Conservation (phyloP, 2,888 invertebrate species). For the Antitype chi region DNA sequence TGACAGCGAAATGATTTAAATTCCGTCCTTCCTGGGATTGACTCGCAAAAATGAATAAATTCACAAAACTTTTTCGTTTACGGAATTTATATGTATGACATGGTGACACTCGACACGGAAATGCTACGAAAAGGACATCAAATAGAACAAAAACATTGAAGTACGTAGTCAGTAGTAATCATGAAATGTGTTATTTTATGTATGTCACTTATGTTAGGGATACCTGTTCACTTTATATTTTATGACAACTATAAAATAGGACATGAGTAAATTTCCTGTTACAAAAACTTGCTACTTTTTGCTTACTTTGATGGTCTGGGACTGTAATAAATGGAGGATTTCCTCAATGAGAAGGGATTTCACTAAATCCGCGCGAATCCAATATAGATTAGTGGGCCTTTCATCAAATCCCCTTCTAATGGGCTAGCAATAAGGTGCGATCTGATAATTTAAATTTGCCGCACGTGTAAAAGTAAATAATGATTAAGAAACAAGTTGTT, state of each 20-base stretch:
- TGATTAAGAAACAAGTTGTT: conserved; percentile 40
- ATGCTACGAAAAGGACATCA: conserved; percentile 38
- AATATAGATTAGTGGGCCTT: conserved; percentile 64
- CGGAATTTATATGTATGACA: conserved; percentile 21
- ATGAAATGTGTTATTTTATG: conserved; percentile 55
- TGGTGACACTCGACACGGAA: conserved; percentile 5
- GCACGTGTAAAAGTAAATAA: conserved; percentile 30
- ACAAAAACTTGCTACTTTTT: conserved; percentile 31
- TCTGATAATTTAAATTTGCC: conserved; percentile 34
- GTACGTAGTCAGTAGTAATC: conserved; percentile 45
- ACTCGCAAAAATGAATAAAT: conserved; percentile 42
- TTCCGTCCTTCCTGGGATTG: conserved; percentile 21
- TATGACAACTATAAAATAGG: conserved; percentile 49
- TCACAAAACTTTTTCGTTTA: conserved; percentile 38
- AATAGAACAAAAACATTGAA: conserved; percentile 31
- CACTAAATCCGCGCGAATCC: conserved; percentile 60
- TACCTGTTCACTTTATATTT: conserved; percentile 53
- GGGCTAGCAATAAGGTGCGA: conserved; percentile 45
- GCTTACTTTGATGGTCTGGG: conserved; percentile 47
- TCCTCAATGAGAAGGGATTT: conserved; percentile 53
- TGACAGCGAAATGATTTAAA: conserved; percentile 31
- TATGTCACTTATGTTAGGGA: conserved; percentile 17
- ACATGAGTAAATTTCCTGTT: conserved; percentile 25
- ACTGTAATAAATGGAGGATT: conserved; percentile 55
- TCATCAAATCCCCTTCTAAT: conserved; percentile 64